phyloP scores from a whole-genome alignment of 2,797 vertebrate species.

The Fundulus diaphanus region DNA sequence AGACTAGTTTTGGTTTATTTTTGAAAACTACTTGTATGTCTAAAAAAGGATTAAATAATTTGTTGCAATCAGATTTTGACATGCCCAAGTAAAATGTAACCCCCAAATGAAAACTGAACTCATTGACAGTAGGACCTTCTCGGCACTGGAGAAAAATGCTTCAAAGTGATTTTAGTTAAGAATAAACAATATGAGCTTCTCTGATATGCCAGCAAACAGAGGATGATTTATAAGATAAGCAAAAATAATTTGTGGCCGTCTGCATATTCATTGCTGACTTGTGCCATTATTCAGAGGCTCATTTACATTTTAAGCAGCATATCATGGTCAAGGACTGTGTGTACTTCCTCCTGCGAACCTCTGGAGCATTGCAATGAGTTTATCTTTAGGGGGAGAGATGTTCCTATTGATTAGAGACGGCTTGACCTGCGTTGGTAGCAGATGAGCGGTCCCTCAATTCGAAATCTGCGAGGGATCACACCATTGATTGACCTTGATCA shows the following conservation, averaged over 20 bases:
- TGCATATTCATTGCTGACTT: constrained; percentile 76
- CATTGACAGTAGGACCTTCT: constrained; percentile 5
- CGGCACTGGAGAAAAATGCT: constrained; percentile 13
- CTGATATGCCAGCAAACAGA: constrained; percentile 55
- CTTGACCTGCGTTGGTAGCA: constrained; percentile 59
- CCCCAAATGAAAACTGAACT: constrained; percentile 1
- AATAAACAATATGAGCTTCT: constrained; percentile 45
- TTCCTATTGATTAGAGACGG: constrained; percentile 65
- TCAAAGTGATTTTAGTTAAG: constrained; percentile 28
- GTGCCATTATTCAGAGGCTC: constrained; percentile 68
- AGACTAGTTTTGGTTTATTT: not conserved
- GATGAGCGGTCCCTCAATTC: constrained; percentile 42
- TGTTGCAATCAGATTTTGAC: constrained; percentile 14
- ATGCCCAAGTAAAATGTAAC: constrained; percentile 15
- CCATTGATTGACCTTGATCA: constrained; percentile 60
- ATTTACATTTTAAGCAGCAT: constrained; percentile 78
- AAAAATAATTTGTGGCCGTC: constrained; percentile 65
- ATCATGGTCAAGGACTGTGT: constrained; percentile 78
- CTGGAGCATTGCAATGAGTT: constrained; percentile 74
- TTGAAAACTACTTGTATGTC: not conserved
- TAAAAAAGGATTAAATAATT: not conserved
- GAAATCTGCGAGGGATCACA: constrained; percentile 42
- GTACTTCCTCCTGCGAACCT: constrained; percentile 60
- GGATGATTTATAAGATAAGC: constrained; percentile 68
- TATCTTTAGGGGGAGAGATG: constrained; percentile 61